Evolutionary conservation across 1,140 invertebrate species (phyloP).

Genomic region (Pemphigus obesinymphae): DNA sequence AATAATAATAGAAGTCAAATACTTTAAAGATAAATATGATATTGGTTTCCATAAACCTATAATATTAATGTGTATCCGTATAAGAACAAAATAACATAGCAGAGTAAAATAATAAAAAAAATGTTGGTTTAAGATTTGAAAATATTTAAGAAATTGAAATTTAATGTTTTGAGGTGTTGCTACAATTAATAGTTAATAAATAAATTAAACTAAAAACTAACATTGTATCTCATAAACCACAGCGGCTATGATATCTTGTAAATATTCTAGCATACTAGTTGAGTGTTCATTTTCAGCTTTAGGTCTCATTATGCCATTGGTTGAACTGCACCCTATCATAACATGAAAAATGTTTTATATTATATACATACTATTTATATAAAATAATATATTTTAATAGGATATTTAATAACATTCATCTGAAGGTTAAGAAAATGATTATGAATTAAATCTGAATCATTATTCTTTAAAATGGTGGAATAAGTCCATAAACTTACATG

Average conservation of each 20-base stretch:
- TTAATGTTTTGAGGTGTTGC: too few species aligned
- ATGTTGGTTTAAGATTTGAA: too few species aligned
- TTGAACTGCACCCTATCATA: constrained; percentile 93
- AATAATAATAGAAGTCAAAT: too few species aligned
- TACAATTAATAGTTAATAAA: neutral
- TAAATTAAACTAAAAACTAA: constrained; percentile 47
- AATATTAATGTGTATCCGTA: too few species aligned
- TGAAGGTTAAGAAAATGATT: constrained; percentile 97
- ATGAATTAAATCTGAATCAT: constrained; percentile 93
- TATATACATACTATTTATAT: too few species aligned
- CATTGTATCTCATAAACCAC: constrained; percentile 79
- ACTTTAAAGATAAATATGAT: too few species aligned
- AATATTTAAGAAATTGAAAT: too few species aligned
- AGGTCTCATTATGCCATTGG: constrained; percentile 99
- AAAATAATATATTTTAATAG: too few species aligned
- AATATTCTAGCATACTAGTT: constrained; percentile 92
- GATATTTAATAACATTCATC: constrained; percentile 52
- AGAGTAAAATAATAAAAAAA: too few species aligned
- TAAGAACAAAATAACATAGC: too few species aligned
- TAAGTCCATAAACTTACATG: constrained; percentile 83
- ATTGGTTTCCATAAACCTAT: too few species aligned
- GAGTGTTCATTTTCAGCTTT: constrained; percentile 82
- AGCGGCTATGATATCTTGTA: constrained; percentile 98
- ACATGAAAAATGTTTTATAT: neutral
- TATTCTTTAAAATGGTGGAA: constrained; percentile 66